These are phyloP conservation scores for Heterotilapia buettikoferi DNA, from an alignment of 2,113 vertebrate genomes.

Conservation along the genomic window DNA sequence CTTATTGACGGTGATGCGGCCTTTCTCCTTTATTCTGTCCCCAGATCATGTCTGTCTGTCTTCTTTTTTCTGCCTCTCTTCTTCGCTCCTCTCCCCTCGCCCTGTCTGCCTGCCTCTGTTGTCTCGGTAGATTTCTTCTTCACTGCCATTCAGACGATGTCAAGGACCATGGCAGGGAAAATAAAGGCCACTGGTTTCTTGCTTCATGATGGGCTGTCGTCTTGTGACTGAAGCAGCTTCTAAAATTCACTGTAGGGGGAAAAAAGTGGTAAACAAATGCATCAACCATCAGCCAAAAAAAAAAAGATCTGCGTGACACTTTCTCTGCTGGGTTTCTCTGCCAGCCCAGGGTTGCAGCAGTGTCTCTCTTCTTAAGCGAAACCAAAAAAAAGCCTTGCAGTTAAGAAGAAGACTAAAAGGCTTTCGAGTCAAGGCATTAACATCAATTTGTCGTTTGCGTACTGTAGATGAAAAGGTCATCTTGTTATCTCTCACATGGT, in stretches of 20 bases:
- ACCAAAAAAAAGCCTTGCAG: not conserved
- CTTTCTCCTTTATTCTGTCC: conserved; percentile 23
- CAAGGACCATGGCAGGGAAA: conserved; percentile 31
- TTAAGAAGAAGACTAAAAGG: not conserved
- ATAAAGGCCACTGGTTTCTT: conserved; percentile 54
- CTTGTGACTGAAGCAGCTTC: conserved; percentile 31
- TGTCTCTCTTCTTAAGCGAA: not conserved
- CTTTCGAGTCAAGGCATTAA: conserved; percentile 25
- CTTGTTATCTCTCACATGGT: conserved; percentile 39
- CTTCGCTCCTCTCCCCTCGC: not conserved
- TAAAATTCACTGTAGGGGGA: not conserved
- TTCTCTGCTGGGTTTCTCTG: not conserved
- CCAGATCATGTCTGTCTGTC: conserved; percentile 7
- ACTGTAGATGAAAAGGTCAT: conserved; percentile 53
- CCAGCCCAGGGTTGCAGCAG: not conserved
- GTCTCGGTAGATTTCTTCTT: conserved; percentile 33
- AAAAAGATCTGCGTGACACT: conserved; percentile 11
- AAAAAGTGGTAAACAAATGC: conserved; percentile 21
- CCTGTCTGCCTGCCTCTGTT: conserved; percentile 11
- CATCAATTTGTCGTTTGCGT: conserved; percentile 51
- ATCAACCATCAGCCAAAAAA: conserved; percentile 5
- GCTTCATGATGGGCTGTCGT: conserved; percentile 38
- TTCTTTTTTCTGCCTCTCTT: conserved; percentile 5
- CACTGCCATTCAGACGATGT: conserved; percentile 42
- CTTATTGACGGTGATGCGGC: conserved; percentile 17